These are phyloP conservation scores for Coregonus clupeaformis DNA, from an alignment of 2,113 vertebrate species.

Conservation along the genomic window DNA sequence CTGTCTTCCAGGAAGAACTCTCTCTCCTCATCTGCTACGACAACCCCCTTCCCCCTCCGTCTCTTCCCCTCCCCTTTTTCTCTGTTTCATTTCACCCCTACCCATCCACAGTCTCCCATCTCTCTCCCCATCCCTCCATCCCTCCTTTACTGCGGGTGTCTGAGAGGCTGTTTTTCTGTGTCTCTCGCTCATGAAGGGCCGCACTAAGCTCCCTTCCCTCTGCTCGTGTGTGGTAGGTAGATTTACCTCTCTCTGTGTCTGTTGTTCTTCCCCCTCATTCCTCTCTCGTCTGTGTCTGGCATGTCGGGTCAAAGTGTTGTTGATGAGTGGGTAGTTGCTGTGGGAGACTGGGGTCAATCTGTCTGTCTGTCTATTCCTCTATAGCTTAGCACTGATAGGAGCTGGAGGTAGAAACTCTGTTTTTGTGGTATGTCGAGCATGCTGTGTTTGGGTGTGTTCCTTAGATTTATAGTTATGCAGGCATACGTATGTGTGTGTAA, in stretches of 20 bases:
- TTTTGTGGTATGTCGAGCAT: background rate
- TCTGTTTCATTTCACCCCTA: background rate
- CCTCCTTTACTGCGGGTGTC: slow-evolving; percentile 73
- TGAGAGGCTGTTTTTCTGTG: slow-evolving; percentile 73
- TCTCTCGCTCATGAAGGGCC: slow-evolving; percentile 82
- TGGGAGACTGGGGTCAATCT: background rate
- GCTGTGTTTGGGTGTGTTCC: slow-evolving; percentile 4
- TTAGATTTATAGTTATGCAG: slow-evolving; percentile 2
- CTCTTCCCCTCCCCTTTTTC: slow-evolving; percentile 2
- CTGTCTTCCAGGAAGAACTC: slow-evolving; percentile 70
- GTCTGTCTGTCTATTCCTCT: slow-evolving; percentile 6
- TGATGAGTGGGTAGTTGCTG: slow-evolving; percentile 41
- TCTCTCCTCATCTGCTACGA: slow-evolving; percentile 53
- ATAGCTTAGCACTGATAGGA: background rate
- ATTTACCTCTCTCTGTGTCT: slow-evolving; percentile 23
- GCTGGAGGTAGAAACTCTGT: background rate
- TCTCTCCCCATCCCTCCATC: slow-evolving; percentile 14
- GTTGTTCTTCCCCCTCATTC: background rate
- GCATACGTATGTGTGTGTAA: slow-evolving; percentile 8
- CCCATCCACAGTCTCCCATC: background rate
- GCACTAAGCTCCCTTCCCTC: slow-evolving; percentile 79
- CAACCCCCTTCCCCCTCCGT: background rate
- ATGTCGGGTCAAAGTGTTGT: slow-evolving; percentile 65
- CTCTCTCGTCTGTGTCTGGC: slow-evolving; percentile 44
- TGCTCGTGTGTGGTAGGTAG: slow-evolving; percentile 83